Evolutionary conservation across 2,113 vertebrate genomes (phyloP).

Genomic region (Rhea americana): DNA sequence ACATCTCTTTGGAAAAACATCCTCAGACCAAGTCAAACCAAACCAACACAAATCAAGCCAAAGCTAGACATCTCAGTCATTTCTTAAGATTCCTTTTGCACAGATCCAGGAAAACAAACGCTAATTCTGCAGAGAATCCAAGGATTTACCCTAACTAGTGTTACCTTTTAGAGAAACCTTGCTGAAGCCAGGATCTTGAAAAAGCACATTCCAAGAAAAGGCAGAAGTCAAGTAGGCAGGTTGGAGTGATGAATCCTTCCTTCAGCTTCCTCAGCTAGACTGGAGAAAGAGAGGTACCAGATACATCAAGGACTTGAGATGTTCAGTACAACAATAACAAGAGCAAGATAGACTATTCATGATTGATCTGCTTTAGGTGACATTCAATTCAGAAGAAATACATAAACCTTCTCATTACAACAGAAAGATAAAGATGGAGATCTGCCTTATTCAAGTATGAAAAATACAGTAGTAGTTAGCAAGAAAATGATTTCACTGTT

Average conservation of each 20-base stretch:
- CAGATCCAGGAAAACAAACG: background rate
- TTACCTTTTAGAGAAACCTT: background rate
- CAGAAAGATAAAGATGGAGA: background rate
- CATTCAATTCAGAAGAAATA: conserved; percentile 2
- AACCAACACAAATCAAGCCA: background rate
- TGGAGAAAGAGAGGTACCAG: background rate
- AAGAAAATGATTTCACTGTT: background rate
- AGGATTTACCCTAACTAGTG: background rate
- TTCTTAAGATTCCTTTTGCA: background rate
- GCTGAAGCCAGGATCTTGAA: background rate
- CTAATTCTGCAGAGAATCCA: background rate
- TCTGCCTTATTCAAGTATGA: background rate
- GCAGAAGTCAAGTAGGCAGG: background rate
- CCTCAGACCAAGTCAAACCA: background rate
- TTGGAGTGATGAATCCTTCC: background rate
- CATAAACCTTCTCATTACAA: background rate
- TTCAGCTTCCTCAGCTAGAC: background rate
- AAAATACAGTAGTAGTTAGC: background rate
- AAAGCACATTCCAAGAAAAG: background rate
- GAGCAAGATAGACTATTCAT: background rate
- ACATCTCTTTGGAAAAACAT: background rate
- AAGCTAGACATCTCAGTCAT: background rate
- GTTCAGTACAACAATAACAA: background rate
- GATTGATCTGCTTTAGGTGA: background rate
- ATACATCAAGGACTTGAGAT: background rate